A percentile compares a stretch with the other conserved stretches of the same genome.
Evolutionary conservation across 2,888 invertebrate species (phyloP).

Genomic region (Rosalia funebris): DNA sequence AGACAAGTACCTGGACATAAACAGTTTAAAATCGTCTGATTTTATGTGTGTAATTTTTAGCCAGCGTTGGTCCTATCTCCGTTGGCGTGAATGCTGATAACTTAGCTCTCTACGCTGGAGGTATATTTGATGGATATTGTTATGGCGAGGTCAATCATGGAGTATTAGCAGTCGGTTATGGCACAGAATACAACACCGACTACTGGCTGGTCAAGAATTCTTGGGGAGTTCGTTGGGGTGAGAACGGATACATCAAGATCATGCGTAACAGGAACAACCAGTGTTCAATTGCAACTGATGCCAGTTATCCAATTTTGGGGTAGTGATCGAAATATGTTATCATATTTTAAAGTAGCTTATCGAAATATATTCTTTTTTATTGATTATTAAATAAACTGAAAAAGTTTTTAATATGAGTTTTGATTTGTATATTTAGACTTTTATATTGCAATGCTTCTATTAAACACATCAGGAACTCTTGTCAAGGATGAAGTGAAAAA

Average conservation of each 20-base stretch:
- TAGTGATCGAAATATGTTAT: too few relatives aligned
- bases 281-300: slow-evolving; percentile 70
- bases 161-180: slow-evolving; percentile 81
- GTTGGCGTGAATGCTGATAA: slow-evolving; percentile 83
- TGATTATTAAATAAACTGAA: too few relatives aligned
- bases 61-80: slow-evolving; percentile 73
- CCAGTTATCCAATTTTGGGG: neutral
- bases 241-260: slow-evolving; percentile 49
- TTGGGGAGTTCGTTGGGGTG: slow-evolving; percentile 64
- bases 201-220: slow-evolving; percentile 77
- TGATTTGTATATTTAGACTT: too few relatives aligned
- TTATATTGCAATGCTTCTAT: too few relatives aligned
- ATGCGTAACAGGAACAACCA: slow-evolving; percentile 67
- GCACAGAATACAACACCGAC: slow-evolving; percentile 66
- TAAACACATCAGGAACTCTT: too few relatives aligned
- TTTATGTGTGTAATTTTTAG: too few relatives aligned
- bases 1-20: too few relatives aligned
- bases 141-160: slow-evolving; percentile 76
- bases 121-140: slow-evolving; percentile 67
- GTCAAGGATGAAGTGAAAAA: too few relatives aligned
- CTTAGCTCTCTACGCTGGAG: slow-evolving; percentile 84
- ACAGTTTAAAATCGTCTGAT: too few relatives aligned
- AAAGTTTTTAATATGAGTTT: too few relatives aligned
- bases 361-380: too few relatives aligned
- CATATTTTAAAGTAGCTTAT: too few relatives aligned